Evolutionary conservation across 2,113 vertebrate species (phyloP).

Genomic region (Prunella himalayana): DNA sequence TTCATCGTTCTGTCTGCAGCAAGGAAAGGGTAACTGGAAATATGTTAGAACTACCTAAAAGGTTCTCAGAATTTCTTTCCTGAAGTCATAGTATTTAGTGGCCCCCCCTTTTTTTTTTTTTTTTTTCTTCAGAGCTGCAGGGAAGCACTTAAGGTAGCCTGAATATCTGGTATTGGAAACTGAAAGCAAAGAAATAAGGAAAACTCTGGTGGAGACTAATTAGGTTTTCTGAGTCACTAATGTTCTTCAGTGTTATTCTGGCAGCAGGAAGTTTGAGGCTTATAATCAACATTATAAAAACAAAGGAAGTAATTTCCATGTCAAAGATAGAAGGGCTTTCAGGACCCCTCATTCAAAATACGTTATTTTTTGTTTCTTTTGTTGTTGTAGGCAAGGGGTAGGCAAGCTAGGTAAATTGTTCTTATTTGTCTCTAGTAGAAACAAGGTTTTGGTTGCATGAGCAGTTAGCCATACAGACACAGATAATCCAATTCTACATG

Average conservation of each 20-base stretch:
- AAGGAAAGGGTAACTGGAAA: neutral
- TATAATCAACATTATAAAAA: neutral
- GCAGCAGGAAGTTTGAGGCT: neutral
- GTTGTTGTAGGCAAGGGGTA: neutral
- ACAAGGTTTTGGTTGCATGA: neutral
- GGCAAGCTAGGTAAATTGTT: neutral
- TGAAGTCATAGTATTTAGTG: neutral
- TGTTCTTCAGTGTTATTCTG: neutral
- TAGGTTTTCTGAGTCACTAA: slow-evolving; percentile 18
- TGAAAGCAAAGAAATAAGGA: neutral
- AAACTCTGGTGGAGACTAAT: neutral
- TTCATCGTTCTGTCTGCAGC: neutral
- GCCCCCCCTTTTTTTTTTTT: neutral
- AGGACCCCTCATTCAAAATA: neutral
- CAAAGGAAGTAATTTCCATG: neutral
- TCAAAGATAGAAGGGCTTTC: neutral
- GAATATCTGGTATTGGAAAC: neutral
- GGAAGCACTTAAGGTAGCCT: neutral
- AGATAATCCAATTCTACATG: neutral
- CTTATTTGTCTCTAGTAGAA: neutral
- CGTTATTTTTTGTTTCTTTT: neutral
- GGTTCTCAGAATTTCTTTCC: neutral
- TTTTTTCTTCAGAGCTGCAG: neutral
- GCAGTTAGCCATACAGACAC: neutral
- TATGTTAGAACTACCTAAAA: neutral